Percentiles rank a stretch among this genome's conserved stretches.
These are phyloP conservation scores for Drosophila glabriapex DNA, from an alignment of 2,888 invertebrate species.

Conservation along the genomic window DNA sequence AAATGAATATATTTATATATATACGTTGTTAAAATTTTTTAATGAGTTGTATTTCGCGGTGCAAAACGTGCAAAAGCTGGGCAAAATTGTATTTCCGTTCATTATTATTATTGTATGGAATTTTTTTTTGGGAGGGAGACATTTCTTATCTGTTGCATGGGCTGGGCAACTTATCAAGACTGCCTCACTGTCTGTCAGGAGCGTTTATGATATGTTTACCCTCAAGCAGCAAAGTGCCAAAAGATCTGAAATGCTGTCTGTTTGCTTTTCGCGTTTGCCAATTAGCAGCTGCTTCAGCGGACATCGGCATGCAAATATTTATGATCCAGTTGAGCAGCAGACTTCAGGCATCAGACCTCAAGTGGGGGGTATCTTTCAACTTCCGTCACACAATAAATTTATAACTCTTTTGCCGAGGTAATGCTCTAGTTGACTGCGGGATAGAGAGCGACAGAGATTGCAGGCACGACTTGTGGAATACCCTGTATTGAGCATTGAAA, in stretches of 20 bases:
- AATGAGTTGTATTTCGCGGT: constrained; percentile 65
- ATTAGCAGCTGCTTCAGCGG: constrained; percentile 63
- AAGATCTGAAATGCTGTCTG: constrained; percentile 42
- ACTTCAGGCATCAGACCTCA: constrained; percentile 4
- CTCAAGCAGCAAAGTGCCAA: constrained; percentile 52
- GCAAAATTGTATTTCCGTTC: constrained; percentile 66
- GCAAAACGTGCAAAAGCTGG: neutral
- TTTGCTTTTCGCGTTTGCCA: constrained; percentile 40
- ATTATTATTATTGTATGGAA: constrained; percentile 24
- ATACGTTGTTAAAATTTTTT: constrained; percentile 46
- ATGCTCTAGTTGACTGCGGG: neutral
- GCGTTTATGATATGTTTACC: constrained; percentile 66
- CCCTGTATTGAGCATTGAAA: neutral
- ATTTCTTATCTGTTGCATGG: constrained; percentile 7
- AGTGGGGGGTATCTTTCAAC: constrained; percentile 41
- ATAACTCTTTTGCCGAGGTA: constrained; percentile 53
- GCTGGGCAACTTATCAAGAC: constrained; percentile 64
- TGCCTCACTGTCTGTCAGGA: constrained; percentile 68
- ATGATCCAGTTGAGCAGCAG: constrained; percentile 18
- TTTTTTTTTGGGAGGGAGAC: neutral
- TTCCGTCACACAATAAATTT: constrained; percentile 81
- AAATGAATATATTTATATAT: neutral
- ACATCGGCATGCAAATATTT: constrained; percentile 53
- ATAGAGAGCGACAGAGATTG: neutral
- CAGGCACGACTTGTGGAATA: neutral